Percentiles rank a stretch among this genome's conserved stretches.
These are phyloP conservation scores for Cherax quadricarinatus DNA, from an alignment of 1,140 invertebrate genomes.

Conservation along the genomic window DNA sequence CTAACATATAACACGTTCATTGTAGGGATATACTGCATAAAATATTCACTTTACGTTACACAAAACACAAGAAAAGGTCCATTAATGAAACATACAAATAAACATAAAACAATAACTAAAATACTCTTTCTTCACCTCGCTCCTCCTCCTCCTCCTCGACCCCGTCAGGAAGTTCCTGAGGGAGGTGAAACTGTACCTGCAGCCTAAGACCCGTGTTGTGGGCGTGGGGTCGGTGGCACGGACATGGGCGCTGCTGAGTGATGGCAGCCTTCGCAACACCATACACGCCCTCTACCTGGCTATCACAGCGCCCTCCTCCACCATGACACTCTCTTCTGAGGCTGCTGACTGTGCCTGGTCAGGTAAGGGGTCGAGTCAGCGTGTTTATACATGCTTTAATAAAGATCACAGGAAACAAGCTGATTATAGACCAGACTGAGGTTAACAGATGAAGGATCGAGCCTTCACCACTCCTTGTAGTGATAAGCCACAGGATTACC, in stretches of 20 bases:
- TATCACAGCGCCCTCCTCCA: neutral
- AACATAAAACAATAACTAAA: neutral
- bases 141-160: neutral
- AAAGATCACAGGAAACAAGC: no score
- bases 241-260: neutral
- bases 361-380: neutral
- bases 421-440: no score
- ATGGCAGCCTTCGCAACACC: slow-evolving; percentile 12
- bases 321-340: neutral
- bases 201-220: slow-evolving; percentile 16
- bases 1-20: neutral
- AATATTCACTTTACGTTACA: neutral
- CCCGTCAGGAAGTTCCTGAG: neutral
- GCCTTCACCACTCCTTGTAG: neutral
- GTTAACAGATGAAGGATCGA: neutral
- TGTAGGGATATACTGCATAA: neutral
- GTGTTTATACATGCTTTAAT: neutral
- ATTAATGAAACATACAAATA: neutral
- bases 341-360: neutral
- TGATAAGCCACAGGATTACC: neutral
- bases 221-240: neutral
- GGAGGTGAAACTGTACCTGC: neutral
- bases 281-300: slow-evolving; percentile 27
- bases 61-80: no score
- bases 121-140: no score